Evolutionary conservation across 2,113 vertebrate genomes (phyloP).

Genomic region (Halcyon malimbica): DNA sequence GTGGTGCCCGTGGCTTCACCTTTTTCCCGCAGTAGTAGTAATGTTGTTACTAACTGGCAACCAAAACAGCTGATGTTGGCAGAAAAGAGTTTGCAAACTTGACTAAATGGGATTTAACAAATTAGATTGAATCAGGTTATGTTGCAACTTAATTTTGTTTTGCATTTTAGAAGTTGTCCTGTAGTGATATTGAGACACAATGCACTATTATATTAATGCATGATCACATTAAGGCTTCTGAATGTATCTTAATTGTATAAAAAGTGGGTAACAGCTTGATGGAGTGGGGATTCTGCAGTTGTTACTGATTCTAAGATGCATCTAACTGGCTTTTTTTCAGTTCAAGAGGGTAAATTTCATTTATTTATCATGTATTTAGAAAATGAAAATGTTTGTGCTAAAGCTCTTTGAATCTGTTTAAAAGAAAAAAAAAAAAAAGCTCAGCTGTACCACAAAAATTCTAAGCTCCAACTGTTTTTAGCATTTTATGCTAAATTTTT

Average conservation of each 20-base stretch:
- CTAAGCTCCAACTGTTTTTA: not conserved
- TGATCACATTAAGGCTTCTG: constrained; percentile 21
- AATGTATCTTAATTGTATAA: constrained; percentile 44
- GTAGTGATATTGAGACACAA: constrained; percentile 5
- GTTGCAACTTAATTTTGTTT: constrained; percentile 47
- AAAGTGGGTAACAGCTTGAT: not conserved
- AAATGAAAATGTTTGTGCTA: not conserved
- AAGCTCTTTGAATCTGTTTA: not conserved
- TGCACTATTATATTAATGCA: constrained; percentile 35
- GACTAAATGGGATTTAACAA: constrained; percentile 56
- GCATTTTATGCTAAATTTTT: not conserved
- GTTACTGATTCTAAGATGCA: not conserved
- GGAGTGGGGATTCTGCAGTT: not conserved
- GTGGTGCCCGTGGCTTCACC: not conserved
- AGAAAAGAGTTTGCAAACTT: constrained; percentile 35
- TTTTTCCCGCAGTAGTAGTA: not conserved
- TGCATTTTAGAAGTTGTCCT: constrained; percentile 34
- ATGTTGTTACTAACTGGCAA: constrained; percentile 24
- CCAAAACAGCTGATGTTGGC: constrained; percentile 51
- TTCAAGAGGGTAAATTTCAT: not conserved
- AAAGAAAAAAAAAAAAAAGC: not conserved
- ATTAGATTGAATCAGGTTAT: constrained; percentile 34
- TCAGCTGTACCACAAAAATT: not conserved
- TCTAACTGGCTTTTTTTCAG: not conserved
- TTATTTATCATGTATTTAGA: not conserved